Percentiles rank a stretch among this genome's conserved stretches.
phyloP scores from a whole-genome alignment of 2,113 vertebrate genomes.

The Oriolus oriolus region DNA sequence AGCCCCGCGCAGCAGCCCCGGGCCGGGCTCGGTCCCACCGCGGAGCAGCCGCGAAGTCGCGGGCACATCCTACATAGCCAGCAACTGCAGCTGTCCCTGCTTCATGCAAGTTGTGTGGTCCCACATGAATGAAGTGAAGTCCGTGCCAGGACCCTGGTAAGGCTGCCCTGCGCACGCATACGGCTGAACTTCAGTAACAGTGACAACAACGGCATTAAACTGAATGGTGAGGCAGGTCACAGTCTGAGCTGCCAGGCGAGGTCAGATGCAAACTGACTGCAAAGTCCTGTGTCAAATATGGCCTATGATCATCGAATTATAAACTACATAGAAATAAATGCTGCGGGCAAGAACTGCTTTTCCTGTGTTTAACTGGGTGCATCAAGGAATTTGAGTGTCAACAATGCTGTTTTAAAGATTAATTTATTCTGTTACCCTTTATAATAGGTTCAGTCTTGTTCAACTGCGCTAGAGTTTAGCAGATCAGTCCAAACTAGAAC shows the following conservation, averaged over 20 bases:
- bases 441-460: background rate
- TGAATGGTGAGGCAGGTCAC: background rate
- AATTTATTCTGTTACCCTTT: background rate
- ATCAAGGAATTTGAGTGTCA: background rate
- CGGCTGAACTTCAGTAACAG: fast-evolving
- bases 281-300: fast-evolving
- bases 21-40: no score
- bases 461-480: background rate
- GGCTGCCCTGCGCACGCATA: fast-evolving
- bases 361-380: background rate
- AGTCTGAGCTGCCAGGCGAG: background rate
- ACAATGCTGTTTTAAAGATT: background rate
- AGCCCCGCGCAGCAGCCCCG: background rate
- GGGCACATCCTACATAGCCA: fast-evolving
- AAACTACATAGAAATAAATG: background rate
- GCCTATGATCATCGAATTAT: background rate
- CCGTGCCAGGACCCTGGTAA: no score
- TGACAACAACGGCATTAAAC: background rate
- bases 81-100: fast-evolving
- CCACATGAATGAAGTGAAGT: fast-evolving
- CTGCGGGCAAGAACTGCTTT: background rate
- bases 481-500: background rate
- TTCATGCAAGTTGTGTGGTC: fast-evolving
- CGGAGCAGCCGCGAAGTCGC: background rate
- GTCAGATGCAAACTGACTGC: background rate